Evolutionary conservation across 1,140 invertebrate genomes (phyloP).

Genomic region (Trypoxylus dichotomus): DNA sequence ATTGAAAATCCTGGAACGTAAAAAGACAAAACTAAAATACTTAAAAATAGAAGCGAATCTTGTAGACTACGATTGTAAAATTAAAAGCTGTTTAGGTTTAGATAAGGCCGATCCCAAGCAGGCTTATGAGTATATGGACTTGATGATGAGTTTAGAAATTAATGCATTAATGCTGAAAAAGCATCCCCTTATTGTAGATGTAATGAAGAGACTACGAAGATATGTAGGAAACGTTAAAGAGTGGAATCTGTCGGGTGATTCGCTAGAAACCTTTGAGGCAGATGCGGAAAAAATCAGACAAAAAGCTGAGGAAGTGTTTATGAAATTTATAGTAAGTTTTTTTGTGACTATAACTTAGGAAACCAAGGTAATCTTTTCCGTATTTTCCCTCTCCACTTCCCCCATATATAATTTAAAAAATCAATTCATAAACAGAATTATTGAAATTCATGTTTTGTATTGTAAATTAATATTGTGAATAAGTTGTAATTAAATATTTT

Average conservation of each 20-base stretch:
- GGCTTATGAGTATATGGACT: conserved; percentile 58
- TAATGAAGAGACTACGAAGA: conserved; percentile 62
- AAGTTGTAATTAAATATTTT: no score
- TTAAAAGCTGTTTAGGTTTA: conserved; percentile 46
- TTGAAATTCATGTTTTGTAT: no score
- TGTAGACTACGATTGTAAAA: conserved; percentile 44
- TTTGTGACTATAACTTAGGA: background rate
- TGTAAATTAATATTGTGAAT: no score
- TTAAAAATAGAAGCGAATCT: conserved; percentile 45
- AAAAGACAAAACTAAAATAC: conserved; percentile 39
- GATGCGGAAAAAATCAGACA: conserved; percentile 68
- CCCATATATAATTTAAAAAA: no score
- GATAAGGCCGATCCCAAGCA: conserved; percentile 53
- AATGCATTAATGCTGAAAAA: conserved; percentile 82
- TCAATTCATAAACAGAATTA: no score
- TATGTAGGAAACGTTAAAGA: conserved; percentile 75
- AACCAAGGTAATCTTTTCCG: no score
- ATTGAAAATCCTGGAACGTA: conserved; percentile 40
- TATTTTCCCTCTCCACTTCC: no score
- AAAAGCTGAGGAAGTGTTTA: conserved; percentile 67
- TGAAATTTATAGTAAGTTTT: conserved; percentile 61
- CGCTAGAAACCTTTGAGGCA: conserved; percentile 63
- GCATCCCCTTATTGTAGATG: conserved; percentile 80
- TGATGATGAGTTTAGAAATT: conserved; percentile 67
- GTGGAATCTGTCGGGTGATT: conserved; percentile 69